phyloP scores from a whole-genome alignment of 2,113 vertebrate species.

The Aldabrachelys gigantea region DNA sequence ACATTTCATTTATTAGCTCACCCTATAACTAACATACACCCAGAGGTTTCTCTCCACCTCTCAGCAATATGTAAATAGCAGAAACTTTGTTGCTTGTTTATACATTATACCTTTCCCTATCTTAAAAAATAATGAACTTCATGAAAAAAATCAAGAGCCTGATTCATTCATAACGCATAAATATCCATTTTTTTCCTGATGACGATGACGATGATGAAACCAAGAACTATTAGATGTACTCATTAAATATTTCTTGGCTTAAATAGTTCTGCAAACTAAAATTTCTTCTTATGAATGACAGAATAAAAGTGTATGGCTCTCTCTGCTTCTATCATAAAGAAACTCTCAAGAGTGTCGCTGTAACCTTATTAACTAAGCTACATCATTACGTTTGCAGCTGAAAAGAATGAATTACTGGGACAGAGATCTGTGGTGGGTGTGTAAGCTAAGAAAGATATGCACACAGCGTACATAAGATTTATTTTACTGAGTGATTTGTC shows the following conservation, averaged over 20 bases:
- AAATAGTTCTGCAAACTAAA: neutral
- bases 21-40: rapidly evolving
- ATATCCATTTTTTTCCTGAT: neutral
- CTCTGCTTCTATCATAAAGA: neutral
- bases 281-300: neutral
- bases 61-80: neutral
- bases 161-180: neutral
- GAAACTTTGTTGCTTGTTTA: neutral
- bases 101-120: neutral
- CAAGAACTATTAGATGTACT: neutral
- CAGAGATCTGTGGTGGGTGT: neutral
- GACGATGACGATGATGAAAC: neutral
- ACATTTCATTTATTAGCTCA: neutral
- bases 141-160: neutral
- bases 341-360: neutral
- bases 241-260: neutral
- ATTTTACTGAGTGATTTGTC: neutral
- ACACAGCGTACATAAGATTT: neutral
- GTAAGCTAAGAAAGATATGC: neutral
- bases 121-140: neutral
- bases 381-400: neutral
- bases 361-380: neutral
- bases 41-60: neutral
- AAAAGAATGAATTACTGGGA: neutral
- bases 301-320: neutral